Conservation (phyloP, 2,113 vertebrate genomes). For the Conger conger region DNA sequence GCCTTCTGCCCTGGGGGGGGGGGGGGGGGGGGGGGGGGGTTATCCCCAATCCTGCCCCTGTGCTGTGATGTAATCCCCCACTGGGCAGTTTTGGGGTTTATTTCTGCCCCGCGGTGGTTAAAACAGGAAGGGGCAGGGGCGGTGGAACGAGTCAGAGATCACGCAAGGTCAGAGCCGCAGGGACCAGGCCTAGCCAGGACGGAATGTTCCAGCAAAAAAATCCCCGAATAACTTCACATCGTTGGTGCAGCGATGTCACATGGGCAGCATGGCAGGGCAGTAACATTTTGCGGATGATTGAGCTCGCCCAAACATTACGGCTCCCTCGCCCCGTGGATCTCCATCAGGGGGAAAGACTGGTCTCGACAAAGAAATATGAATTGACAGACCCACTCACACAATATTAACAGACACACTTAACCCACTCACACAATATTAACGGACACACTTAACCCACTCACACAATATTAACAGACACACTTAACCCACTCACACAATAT, state of each 20-base stretch:
- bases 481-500: no score
- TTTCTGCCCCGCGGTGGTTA: conserved; percentile 1
- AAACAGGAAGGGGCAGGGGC: not conserved
- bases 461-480: no score
- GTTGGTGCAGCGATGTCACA: not conserved
- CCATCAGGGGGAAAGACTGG: not conserved
- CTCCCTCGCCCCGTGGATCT: not conserved
- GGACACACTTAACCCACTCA: no score
- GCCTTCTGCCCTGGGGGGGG: not conserved
- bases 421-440: not conserved
- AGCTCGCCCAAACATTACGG: not conserved
- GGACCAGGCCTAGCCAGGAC: not conserved
- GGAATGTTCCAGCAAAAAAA: not conserved
- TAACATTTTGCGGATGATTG: not conserved
- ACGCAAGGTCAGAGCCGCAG: not conserved
- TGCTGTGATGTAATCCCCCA: conserved; percentile 1
- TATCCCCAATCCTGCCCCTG: not conserved
- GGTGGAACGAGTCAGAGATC: not conserved
- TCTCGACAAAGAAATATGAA: not conserved
- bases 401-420: not conserved
- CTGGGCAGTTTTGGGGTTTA: not conserved
- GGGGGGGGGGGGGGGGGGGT: not conserved
- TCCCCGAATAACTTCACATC: not conserved
- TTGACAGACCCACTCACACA: not conserved
- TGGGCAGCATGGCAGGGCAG: not conserved